Base-by-base conservation (phyloP, 2,113 vertebrate genomes). In the Petaurus breviceps region DNA sequence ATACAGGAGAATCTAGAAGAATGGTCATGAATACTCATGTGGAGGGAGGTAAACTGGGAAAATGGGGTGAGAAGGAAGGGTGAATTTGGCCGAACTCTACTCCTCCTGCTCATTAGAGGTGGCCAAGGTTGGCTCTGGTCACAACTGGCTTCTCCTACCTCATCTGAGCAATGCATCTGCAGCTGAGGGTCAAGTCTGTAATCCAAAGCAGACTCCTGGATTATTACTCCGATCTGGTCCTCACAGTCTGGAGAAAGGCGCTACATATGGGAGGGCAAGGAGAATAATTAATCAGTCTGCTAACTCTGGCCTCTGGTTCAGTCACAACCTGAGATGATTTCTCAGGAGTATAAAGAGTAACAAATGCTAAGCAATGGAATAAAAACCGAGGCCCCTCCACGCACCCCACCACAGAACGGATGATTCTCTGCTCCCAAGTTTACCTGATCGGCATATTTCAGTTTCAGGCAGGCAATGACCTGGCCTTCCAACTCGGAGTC, bases 371-470 rank as follows among this genome's bases (percentile, higher is more conserved):
- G 47, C 51, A 22, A 9, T 24, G 28, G n/a, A 91, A 23, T 92
- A 51, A 28, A 24, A n/a, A 4, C 93, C 31, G 90, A 50, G 77
- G 89, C 25, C 14, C 9, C 26, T 37, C 1, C 22, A 49, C 68
- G 57, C 8, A 53, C 4, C 53, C 26, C 0, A 61, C n/a, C 31
- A 5, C 25, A 90, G 46, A 16, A 28, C 9, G 77, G 57, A 55
- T 84, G 0, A 0, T 23, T 1, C 28, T n/a, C 7, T 22, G 4
- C 97, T 97, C 92, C 26, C 24, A 37, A 25, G 52, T 25, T 94
- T 97, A 99, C 99, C 99, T 99, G 99, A 97, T 99, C 99, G 28
- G 99, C 99, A 0, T 99, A 99, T 98, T 99, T 99, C 96, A 99
- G 98, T 96, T 99, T 99, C 95, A 99, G 99, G 98, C 99, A 99